These are phyloP conservation scores for Halcyon badia DNA, from an alignment of 2,797 vertebrate genomes.

Conservation along the genomic window DNA sequence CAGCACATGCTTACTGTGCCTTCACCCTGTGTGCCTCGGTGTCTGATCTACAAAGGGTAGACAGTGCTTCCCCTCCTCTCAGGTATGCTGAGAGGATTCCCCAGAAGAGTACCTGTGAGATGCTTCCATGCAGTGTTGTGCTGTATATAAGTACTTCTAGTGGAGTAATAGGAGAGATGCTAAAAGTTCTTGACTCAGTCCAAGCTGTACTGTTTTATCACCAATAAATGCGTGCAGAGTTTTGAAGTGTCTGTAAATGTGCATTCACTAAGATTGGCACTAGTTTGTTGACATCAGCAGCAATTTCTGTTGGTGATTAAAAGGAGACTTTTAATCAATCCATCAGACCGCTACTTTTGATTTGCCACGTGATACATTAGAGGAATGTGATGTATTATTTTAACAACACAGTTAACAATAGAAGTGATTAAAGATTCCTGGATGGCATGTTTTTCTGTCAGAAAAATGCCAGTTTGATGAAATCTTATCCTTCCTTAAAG, in stretches of 20 bases:
- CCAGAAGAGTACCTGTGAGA: background rate
- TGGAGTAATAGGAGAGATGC: background rate
- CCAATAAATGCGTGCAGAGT: background rate
- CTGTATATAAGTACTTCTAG: background rate
- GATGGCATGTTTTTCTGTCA: background rate
- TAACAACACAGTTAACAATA: background rate
- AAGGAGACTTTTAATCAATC: constrained; percentile 3
- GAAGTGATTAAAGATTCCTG: background rate
- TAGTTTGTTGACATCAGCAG: constrained; percentile 17
- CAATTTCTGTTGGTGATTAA: constrained; percentile 35
- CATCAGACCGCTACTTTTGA: background rate
- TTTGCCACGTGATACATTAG: background rate
- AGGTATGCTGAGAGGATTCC: background rate
- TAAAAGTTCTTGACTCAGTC: background rate
- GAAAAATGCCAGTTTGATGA: background rate
- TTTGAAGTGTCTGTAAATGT: background rate
- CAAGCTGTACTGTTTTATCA: background rate
- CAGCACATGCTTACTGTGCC: background rate
- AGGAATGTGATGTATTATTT: background rate
- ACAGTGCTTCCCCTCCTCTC: background rate
- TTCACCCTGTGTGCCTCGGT: background rate
- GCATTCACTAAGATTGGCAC: background rate
- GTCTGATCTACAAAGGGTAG: background rate
- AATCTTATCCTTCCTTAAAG: constrained; percentile 8
- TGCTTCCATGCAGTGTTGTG: background rate